Conservation (phyloP, 2,797 vertebrate genomes). For the Botia kubotai region DNA sequence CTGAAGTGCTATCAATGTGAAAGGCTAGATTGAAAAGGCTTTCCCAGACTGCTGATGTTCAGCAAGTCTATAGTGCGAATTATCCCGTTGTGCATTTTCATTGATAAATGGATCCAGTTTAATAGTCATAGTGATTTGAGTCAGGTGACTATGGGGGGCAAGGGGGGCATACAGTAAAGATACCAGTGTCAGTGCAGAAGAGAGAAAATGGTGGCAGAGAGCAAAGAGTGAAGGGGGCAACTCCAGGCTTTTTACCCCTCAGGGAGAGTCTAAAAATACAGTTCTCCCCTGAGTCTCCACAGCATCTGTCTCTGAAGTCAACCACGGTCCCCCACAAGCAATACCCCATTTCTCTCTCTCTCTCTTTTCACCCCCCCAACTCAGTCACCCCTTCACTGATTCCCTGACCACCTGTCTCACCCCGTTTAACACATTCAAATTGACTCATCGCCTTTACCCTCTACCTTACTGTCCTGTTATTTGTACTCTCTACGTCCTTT, state of each 20-base stretch:
- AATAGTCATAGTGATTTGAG: not conserved
- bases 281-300: slow-evolving; percentile 55
- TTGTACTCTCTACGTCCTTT: slow-evolving; percentile 24
- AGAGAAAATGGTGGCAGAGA: not conserved
- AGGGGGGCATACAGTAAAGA: slow-evolving; percentile 12
- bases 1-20: not conserved
- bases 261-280: slow-evolving; percentile 67
- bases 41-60: not conserved
- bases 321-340: not conserved
- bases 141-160: not conserved
- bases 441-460: slow-evolving; percentile 40
- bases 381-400: slow-evolving; percentile 38
- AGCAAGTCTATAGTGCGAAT: not conserved
- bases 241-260: slow-evolving; percentile 60
- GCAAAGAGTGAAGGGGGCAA: slow-evolving; percentile 29
- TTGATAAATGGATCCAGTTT: not conserved
- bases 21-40: not conserved
- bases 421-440: slow-evolving; percentile 50
- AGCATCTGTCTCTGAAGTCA: slow-evolving; percentile 53
- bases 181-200: not conserved
- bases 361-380: not conserved
- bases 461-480: slow-evolving; percentile 22
- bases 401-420: slow-evolving; percentile 29
- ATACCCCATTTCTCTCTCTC: slow-evolving; percentile 3
- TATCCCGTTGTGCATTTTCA: not conserved